Evolutionary conservation across 2,888 invertebrate genomes (phyloP), one percentile per base, ranked within the genome.

Genomic region (Zaprionus bogoriensis): DNA sequence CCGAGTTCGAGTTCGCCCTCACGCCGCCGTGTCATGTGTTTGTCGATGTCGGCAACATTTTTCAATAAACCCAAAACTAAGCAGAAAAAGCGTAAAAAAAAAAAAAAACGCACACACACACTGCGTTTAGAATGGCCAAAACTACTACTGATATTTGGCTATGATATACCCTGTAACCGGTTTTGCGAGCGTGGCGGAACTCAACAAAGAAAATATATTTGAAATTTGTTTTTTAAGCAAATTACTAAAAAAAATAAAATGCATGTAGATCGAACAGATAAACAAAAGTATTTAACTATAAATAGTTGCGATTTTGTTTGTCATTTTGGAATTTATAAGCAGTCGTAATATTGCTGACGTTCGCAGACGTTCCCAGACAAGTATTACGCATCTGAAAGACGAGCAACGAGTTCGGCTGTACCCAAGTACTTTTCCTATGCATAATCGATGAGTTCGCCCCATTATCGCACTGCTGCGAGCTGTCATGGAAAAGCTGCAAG

Each of bases 11-110:
- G 14, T 42, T 12, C 27, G 25, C n/a, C 17, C 22, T 64, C 30
- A 32, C 52, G 47, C 53, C n/a, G n/a, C 22, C 59, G 42, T 28
- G 38, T 39, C 53, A 28, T 51, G 61, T 66, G 61, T 66, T 44
- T 67, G 51, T 41, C 65, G 50, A 60, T 60, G 70, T 73, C 62
- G 73, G 52, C 65, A 69, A 69, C 51, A 65, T 51, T 73, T 51
- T 73, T 73, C 46, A 65, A 68, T 58, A 72, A 68, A 58, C 36
- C 48, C 36, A 30, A 68, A 57, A 23, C 39, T 50, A 62, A 57
- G 61, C 52, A 47, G 66, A 53, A 58, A 38, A 41, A 50, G 2
- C 6, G 9, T 23, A n/a, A 52, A 58, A 54, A 32, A 22, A 19
- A 1, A 32, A 45, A 27, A 39, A 54, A 39, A 7, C 20, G 12